Percentiles rank a stretch among this genome's conserved stretches.
Conservation (phyloP, 2,113 vertebrate genomes). For the Alectura lathami region DNA sequence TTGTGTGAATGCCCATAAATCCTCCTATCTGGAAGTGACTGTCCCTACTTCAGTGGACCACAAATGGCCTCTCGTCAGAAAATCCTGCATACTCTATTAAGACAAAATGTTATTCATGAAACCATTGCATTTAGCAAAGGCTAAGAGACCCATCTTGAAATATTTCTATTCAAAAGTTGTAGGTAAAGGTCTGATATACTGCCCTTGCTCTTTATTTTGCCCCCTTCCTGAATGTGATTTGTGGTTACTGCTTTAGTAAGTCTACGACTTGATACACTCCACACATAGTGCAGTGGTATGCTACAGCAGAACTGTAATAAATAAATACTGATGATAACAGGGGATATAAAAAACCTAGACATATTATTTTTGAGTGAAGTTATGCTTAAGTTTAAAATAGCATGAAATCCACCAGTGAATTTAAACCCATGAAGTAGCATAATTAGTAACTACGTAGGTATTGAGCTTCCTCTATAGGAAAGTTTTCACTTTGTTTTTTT, state of each 20-base stretch:
- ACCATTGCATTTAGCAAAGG: not conserved
- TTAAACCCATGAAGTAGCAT: not conserved
- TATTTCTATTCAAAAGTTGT: not conserved
- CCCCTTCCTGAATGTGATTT: not conserved
- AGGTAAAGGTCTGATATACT: not conserved
- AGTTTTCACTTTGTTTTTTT: not conserved
- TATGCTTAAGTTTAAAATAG: not conserved
- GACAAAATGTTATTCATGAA: not conserved
- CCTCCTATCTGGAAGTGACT: not conserved
- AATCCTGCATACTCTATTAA: not conserved
- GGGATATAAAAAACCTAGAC: not conserved
- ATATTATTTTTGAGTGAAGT: not conserved
- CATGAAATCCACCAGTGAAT: not conserved
- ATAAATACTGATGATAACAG: not conserved
- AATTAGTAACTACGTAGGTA: not conserved
- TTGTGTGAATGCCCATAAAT: not conserved
- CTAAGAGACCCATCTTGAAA: not conserved
- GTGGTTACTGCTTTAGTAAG: not conserved
- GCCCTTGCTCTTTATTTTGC: not conserved
- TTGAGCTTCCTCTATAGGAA: constrained; percentile 19
- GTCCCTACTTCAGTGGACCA: not conserved
- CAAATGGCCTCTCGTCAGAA: not conserved
- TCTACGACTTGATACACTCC: not conserved
- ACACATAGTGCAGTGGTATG: not conserved
- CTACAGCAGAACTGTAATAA: not conserved